Evolutionary conservation across 2,113 vertebrate species (phyloP).

Genomic region (Rostratula benghalensis): DNA sequence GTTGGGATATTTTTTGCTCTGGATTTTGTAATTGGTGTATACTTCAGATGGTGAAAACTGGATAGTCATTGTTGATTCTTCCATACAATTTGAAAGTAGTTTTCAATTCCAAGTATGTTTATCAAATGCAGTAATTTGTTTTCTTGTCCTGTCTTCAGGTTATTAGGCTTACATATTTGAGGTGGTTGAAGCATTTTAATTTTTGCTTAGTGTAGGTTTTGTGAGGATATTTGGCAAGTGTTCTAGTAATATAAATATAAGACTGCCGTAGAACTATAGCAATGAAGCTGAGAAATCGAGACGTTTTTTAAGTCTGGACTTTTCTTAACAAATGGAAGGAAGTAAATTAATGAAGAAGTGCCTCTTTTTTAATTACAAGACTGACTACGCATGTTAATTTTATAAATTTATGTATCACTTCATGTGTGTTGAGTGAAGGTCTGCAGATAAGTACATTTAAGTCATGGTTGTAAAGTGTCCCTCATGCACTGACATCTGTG

Average conservation of each 20-base stretch:
- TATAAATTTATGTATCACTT: neutral
- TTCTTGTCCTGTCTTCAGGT: neutral
- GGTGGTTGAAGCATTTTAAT: neutral
- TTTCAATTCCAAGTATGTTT: neutral
- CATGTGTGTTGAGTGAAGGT: neutral
- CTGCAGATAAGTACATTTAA: neutral
- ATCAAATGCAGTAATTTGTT: neutral
- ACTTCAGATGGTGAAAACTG: neutral
- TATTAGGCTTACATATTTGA: neutral
- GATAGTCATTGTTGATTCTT: neutral
- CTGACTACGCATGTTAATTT: neutral
- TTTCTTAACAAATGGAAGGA: neutral
- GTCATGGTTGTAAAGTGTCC: neutral
- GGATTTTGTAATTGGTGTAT: neutral
- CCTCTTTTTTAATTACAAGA: neutral
- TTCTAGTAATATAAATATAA: neutral
- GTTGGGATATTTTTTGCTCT: neutral
- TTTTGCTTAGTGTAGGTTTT: neutral
- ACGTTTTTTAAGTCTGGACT: neutral
- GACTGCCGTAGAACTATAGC: neutral
- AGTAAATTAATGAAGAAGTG: neutral
- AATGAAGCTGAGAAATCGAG: neutral
- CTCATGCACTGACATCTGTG: neutral
- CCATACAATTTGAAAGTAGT: neutral
- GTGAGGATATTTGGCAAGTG: neutral